Conservation (phyloP, 2,888 invertebrate genomes). For the Lingula anatina region DNA sequence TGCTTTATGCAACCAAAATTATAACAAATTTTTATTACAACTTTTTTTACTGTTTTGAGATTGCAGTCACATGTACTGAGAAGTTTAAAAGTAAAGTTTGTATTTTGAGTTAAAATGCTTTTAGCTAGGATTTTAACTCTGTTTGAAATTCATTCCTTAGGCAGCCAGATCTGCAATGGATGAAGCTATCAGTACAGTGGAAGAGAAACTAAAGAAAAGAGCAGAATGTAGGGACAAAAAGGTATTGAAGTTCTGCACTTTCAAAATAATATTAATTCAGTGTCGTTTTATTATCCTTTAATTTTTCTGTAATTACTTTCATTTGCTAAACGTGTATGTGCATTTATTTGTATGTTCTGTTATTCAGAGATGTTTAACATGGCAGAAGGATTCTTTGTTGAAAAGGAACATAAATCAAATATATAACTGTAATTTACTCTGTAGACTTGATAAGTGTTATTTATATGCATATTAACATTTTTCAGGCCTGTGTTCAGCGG, state of each 20-base stretch:
- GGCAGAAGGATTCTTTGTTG: too few relatives aligned
- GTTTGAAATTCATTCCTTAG: conserved; percentile 34
- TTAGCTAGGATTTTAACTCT: not conserved
- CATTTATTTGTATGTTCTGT: not conserved
- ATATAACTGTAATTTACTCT: too few relatives aligned
- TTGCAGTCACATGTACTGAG: too few relatives aligned
- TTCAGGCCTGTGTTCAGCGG: conserved; percentile 44
- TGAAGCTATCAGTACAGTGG: conserved; percentile 58
- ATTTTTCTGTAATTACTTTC: not conserved
- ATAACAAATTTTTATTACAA: too few relatives aligned
- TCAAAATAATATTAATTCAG: too few relatives aligned
- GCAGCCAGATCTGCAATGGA: conserved; percentile 63
- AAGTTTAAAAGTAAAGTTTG: not conserved
- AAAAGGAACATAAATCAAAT: too few relatives aligned
- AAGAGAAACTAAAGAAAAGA: conserved; percentile 63
- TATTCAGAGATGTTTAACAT: too few relatives aligned
- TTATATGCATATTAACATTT: too few relatives aligned
- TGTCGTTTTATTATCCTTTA: not conserved
- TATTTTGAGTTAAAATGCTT: not conserved
- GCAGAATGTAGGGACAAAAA: conserved; percentile 65
- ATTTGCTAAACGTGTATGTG: not conserved
- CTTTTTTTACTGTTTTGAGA: too few relatives aligned
- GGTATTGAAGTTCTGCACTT: conserved; percentile 43
- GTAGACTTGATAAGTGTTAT: too few relatives aligned
- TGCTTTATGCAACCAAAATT: too few relatives aligned